Percentiles rank a stretch among this genome's conserved stretches.
phyloP scores from a whole-genome alignment of 2,797 vertebrate species.

The Cossypha niveicapilla region DNA sequence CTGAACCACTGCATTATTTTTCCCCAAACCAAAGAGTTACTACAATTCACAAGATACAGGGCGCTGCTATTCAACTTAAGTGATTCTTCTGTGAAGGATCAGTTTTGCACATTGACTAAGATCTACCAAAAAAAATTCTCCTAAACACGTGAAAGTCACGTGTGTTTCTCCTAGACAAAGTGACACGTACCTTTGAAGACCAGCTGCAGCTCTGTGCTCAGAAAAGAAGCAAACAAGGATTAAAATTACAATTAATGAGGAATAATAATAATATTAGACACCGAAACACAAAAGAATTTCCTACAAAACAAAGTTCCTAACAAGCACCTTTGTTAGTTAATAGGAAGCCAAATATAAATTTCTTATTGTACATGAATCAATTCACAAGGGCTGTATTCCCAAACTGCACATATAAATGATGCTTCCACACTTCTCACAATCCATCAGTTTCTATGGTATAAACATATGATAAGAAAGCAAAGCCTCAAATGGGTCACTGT shows the following conservation, averaged over 20 bases:
- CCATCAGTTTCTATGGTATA: background rate
- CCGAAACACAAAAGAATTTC: background rate
- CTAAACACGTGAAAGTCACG: background rate
- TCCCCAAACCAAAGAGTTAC: background rate
- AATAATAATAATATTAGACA: background rate
- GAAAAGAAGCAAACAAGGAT: background rate
- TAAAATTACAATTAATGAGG: background rate
- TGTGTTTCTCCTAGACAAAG: background rate
- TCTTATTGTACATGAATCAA: background rate
- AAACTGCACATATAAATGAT: background rate
- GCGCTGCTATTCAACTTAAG: background rate
- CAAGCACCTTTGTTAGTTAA: background rate
- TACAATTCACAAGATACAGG: background rate
- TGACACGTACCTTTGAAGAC: background rate
- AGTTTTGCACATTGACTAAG: background rate
- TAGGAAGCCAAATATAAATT: background rate
- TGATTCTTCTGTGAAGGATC: background rate
- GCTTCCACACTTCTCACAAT: background rate
- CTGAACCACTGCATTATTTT: background rate
- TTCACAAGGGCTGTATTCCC: background rate
- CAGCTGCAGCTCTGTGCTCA: background rate
- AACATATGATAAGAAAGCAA: conserved; percentile 16
- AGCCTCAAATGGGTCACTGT: background rate
- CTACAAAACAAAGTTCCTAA: background rate
- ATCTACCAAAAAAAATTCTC: background rate